phyloP scores from a whole-genome alignment of 2,888 invertebrate species.

The Cyaniris semiargus region DNA sequence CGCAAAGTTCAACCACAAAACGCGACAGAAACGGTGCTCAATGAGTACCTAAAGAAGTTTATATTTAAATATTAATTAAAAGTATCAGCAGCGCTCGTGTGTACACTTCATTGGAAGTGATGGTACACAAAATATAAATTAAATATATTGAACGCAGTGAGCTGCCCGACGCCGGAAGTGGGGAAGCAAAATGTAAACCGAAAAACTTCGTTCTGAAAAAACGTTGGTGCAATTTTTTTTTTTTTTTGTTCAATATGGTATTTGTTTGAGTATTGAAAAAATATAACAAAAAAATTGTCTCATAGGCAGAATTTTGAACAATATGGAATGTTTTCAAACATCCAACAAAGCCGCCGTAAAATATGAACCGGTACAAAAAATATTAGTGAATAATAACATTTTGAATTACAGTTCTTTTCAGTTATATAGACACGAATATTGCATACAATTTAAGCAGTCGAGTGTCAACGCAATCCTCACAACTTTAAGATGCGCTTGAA shows the following conservation, averaged over 20 bases:
- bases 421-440: too few relatives aligned
- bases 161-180: background rate
- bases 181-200: background rate
- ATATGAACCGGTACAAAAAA: background rate
- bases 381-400: background rate
- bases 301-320: background rate
- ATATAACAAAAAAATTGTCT: background rate
- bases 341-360: background rate
- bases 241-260: background rate
- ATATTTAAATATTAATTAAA: background rate
- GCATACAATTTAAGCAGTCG: too few relatives aligned
- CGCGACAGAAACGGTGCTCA: background rate
- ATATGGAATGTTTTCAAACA: background rate
- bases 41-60: too few relatives aligned
- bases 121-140: background rate
- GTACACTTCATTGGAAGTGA: background rate
- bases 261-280: background rate
- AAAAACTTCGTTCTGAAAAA: background rate
- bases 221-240: background rate
- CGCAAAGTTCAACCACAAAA: too few relatives aligned
- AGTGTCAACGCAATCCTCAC: too few relatives aligned
- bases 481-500: too few relatives aligned
- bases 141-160: background rate
- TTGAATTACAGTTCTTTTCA: too few relatives aligned
- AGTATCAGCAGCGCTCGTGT: background rate